These are phyloP conservation scores for Thamnophis elegans DNA, from an alignment of 2,797 vertebrate genomes.

Conservation along the genomic window DNA sequence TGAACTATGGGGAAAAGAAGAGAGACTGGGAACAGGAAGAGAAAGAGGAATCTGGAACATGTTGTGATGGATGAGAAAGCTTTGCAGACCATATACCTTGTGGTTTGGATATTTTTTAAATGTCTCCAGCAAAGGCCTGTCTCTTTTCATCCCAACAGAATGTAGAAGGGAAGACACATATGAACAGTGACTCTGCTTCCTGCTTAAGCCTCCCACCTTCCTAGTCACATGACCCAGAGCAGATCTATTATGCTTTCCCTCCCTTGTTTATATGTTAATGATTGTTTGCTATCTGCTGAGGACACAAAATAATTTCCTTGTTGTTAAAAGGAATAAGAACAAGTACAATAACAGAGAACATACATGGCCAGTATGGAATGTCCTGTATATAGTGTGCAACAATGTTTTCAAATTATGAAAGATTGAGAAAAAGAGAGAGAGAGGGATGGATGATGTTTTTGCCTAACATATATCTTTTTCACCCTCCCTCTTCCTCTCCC, in stretches of 20 bases:
- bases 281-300: neutral
- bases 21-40: neutral
- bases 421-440: neutral
- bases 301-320: neutral
- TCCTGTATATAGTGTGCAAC: neutral
- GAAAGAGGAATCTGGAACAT: neutral
- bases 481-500: constrained; percentile 1
- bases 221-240: neutral
- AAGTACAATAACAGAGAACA: neutral
- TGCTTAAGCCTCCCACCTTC: neutral
- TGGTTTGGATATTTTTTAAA: neutral
- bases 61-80: neutral
- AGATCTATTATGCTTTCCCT: neutral
- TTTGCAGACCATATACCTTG: neutral
- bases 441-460: neutral
- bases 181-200: neutral
- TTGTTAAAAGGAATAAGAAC: neutral
- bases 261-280: neutral
- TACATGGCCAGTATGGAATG: neutral
- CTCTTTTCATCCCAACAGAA: neutral
- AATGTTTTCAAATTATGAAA: neutral
- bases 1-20: neutral
- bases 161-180: neutral
- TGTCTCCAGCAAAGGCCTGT: neutral
- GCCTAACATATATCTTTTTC: neutral